These are phyloP conservation scores for Tetraodon nigroviridis DNA, from an alignment of 2,113 vertebrate species.

Conservation along the genomic window DNA sequence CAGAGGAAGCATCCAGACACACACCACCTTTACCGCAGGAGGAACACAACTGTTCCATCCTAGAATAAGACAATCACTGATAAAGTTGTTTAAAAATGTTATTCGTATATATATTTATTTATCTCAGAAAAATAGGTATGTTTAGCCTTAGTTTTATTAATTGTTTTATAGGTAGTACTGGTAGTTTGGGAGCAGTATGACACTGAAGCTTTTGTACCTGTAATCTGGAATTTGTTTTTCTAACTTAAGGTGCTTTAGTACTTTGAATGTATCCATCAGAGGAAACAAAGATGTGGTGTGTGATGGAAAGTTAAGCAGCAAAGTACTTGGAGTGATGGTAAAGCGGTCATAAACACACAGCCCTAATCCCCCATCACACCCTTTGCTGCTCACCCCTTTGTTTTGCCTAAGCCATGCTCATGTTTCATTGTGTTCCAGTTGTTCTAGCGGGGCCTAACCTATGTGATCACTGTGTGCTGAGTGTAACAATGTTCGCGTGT, in stretches of 20 bases:
- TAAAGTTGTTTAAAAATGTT: too few relatives aligned
- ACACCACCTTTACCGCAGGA: constrained; percentile 11
- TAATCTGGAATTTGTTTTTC: too few relatives aligned
- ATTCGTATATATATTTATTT: too few relatives aligned
- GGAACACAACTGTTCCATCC: background rate
- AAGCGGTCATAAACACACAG: background rate
- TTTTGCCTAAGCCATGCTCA: constrained; percentile 35
- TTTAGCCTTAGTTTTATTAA: too few relatives aligned
- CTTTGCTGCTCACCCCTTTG: constrained; percentile 25
- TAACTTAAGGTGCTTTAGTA: background rate
- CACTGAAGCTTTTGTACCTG: too few relatives aligned
- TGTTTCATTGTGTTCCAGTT: constrained; percentile 59
- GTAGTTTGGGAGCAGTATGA: too few relatives aligned
- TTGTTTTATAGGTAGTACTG: too few relatives aligned
- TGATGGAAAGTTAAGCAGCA: constrained; percentile 6
- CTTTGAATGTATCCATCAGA: background rate
- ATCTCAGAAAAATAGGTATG: too few relatives aligned
- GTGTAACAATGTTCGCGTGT: constrained; percentile 23
- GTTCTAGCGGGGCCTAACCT: constrained; percentile 65
- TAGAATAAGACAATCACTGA: too few relatives aligned
- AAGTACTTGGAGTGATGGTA: background rate
- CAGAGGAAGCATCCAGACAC: constrained; percentile 13
- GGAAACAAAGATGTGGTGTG: too few relatives aligned
- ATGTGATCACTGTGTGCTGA: constrained; percentile 57
- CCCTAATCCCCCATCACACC: background rate